A percentile compares a stretch with the other conserved stretches of the same genome.
These are phyloP conservation scores for Tragelaphus scriptus DNA, from an alignment of 2,113 vertebrate genomes.

Conservation along the genomic window DNA sequence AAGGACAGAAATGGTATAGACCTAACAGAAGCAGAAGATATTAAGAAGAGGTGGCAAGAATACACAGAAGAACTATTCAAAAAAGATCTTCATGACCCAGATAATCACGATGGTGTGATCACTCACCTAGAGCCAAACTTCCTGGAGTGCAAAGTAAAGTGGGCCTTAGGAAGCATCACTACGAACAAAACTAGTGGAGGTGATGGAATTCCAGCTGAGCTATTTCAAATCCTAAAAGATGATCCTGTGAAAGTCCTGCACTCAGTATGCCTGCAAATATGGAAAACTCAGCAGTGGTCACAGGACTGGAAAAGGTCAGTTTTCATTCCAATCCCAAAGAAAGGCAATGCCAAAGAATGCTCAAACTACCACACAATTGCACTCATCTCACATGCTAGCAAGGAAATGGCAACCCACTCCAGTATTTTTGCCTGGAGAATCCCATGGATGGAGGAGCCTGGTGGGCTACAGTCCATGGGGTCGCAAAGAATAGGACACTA, in stretches of 20 bases:
- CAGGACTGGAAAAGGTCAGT: background rate
- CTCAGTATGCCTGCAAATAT: background rate
- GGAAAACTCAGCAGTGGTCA: background rate
- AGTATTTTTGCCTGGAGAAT: background rate
- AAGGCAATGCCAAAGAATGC: background rate
- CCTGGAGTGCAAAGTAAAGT: background rate
- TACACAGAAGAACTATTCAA: background rate
- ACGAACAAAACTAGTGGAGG: background rate
- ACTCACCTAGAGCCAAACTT: background rate
- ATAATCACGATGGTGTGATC: background rate
- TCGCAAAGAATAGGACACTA: fast-evolving
- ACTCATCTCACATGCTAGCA: background rate
- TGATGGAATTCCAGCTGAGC: background rate
- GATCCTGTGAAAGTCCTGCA: background rate
- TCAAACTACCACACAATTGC: background rate
- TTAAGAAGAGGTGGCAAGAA: background rate
- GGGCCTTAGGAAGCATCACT: background rate
- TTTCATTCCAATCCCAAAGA: background rate
- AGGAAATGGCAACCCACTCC: background rate
- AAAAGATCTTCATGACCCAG: background rate
- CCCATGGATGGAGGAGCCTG: background rate
- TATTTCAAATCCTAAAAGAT: background rate
- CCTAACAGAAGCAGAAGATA: background rate
- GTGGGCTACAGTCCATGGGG: background rate
- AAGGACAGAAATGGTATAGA: background rate